Base-by-base conservation (phyloP, 2,888 invertebrate genomes). In the Epistrophe eligans region DNA sequence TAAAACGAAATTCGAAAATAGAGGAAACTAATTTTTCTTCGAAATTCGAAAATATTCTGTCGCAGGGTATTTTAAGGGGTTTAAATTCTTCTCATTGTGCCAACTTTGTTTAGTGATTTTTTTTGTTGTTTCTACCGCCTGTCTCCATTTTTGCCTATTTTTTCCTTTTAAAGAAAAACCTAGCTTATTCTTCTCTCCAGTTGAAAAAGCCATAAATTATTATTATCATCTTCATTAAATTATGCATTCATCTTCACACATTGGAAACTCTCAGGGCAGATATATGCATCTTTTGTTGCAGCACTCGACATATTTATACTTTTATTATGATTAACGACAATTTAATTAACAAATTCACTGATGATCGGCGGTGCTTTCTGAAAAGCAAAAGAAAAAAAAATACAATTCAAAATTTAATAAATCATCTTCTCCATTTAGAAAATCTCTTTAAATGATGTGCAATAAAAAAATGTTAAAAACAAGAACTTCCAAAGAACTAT, bases 271-370 rank as follows among this genome's bases (percentile, higher is more conserved):
- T n/a, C 32, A 10, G n/a, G 8, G 9, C 28, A 28, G 28, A 17
- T 24, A 24, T 24, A 24, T 60, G 66, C 58, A 60, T 48, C 45
- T 70, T 45, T 48, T 58, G 13, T 32, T 35, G 19, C 79, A 40
- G 10, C 73, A 19, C 24, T 58, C 38, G 35, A 67, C 60, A 74
- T 67, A 73, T 80, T 77, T 70, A 73, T 11, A 67, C 50, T 85
- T 64, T 84, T 60, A 80, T 77, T 58, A 70, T 77, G 77, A 85
- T 81, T 77, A 77, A 85, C 77, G 85, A 85, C 81, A 74, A 66
- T 77, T 85, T 79, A 79, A 85, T 85, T 64, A 60, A 57, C 73
- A 43, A 81, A 81, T 79, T 76, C 79, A n/a, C 84, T 73, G 81
- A 77, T 73, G 84, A 81, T 85, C 55, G 24, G 4, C 50, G n/a